Base-by-base conservation (phyloP, 92 coral and sea anemone genomes). In the Zoanthus sansibaricus region DNA sequence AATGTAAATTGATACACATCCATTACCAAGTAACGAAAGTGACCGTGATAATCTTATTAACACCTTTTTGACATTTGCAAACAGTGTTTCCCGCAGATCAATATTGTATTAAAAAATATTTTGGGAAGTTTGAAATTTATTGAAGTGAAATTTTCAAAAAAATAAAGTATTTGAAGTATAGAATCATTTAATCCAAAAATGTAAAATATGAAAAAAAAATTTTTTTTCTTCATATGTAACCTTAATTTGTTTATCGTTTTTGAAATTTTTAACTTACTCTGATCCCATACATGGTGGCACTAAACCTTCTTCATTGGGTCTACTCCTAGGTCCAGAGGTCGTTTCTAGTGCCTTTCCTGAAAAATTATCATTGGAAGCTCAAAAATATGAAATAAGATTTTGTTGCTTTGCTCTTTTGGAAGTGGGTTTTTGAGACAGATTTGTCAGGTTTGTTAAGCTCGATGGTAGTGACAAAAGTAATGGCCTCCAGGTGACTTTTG, bases 221-320 rank as follows among this genome's bases (percentile, higher is more conserved):
- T n/a, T n/a, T n/a, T n/a, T n/a, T n/a, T n/a, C n/a, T n/a, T n/a
- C n/a, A n/a, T n/a, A n/a, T n/a, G n/a, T n/a, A n/a, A n/a, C n/a
- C 88, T 59, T 64, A 88, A 84, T 89, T 71, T 89, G 92, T 54
- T 72, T 61, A 67, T 83, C 92, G 20, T 84, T 56, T 49, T 8
- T n/a, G 10, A 83, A 88, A 30, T 88, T 58, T 45, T 88, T 88
- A 74, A 88, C 87, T n/a, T n/a, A n/a, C 91, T 88, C 91, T 75
- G 88, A 73, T 82, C 87, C 91, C 91, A 88, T 15, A 84, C 42
- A 75, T 33, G 20, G 44, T 71, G 68, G 45, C 92, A 89, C 21
- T 45, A 71, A 6, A 78, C 89, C 42, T 54, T 85, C 44, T 30
- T 56, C n/a, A 12, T 7, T 30, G 33, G 33, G 11, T 17, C n/a